These are phyloP conservation scores for Capitulum mitella DNA, from an alignment of 2,888 invertebrate genomes.

Conservation along the genomic window DNA sequence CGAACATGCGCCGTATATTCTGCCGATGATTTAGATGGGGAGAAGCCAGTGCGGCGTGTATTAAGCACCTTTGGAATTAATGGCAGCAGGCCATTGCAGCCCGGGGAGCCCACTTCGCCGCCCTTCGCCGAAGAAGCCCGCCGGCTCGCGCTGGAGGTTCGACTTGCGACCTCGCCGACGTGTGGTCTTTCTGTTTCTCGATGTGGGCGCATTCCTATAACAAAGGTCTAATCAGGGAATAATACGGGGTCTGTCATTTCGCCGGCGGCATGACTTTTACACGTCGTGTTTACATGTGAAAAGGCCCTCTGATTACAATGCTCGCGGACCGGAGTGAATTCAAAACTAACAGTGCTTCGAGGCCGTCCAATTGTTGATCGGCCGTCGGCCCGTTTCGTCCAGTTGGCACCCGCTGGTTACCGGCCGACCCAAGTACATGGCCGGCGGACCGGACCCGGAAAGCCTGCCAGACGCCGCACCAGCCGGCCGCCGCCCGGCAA, in stretches of 20 bases:
- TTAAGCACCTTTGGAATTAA: not conserved
- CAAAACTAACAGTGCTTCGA: not conserved
- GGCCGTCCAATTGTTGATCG: no score
- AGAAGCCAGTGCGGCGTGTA: not conserved
- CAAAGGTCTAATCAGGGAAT: slow-evolving; percentile 10
- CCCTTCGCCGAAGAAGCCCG: not conserved
- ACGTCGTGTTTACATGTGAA: not conserved
- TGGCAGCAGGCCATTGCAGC: not conserved
- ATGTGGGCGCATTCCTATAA: not conserved
- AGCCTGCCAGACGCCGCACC: no score
- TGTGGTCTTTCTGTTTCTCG: no score
- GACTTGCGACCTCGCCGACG: no score
- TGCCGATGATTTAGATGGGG: not conserved
- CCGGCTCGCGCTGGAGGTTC: no score
- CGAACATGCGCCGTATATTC: not conserved
- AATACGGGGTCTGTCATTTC: not conserved
- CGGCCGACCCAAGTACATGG: no score
- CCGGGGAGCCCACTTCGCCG: not conserved
- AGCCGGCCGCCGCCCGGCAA: not conserved
- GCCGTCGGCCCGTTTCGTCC: no score
- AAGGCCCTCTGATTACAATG: not conserved
- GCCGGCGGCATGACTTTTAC: not conserved
- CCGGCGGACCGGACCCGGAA: no score
- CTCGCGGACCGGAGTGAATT: not conserved
- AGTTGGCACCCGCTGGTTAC: no score